A percentile compares a stretch with the other conserved stretches of the same genome.
These are phyloP conservation scores for Uromys caudimaculatus DNA, from an alignment of 2,797 vertebrate genomes.

Conservation along the genomic window DNA sequence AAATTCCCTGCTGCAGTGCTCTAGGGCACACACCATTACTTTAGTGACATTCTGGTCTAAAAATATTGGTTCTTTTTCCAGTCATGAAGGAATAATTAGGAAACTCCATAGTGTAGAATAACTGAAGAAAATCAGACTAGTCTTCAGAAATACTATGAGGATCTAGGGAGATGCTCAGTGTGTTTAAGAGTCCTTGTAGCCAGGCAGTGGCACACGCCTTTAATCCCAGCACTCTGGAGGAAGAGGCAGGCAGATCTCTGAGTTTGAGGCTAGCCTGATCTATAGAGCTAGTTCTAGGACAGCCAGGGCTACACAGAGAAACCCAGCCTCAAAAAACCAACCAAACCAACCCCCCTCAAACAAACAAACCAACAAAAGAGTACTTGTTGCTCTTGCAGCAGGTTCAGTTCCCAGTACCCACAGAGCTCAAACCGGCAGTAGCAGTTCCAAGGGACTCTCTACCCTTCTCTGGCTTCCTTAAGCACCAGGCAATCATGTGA, in stretches of 20 bases:
- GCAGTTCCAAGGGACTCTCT: neutral
- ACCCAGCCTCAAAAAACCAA: neutral
- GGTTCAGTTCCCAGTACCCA: neutral
- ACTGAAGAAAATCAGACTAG: neutral
- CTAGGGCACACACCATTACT: neutral
- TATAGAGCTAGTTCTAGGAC: neutral
- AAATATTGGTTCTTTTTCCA: constrained; percentile 21
- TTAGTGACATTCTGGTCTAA: constrained; percentile 20
- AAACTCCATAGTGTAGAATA: constrained; percentile 27
- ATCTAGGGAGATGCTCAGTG: neutral
- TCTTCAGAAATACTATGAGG: neutral
- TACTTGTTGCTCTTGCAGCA: neutral
- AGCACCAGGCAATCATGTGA: neutral
- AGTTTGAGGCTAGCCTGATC: neutral
- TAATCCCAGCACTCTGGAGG: neutral
- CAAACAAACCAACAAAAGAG: neutral
- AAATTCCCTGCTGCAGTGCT: neutral
- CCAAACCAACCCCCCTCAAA: too few species aligned
- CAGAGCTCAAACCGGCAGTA: neutral
- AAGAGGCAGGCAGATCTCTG: neutral
- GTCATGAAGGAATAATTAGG: constrained; percentile 15
- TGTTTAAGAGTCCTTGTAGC: neutral
- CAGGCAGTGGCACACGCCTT: neutral
- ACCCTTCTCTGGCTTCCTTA: neutral
- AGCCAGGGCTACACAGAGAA: neutral